These are phyloP conservation scores for Neodiprion fabricii DNA, from an alignment of 1,140 invertebrate species.

Conservation along the genomic window DNA sequence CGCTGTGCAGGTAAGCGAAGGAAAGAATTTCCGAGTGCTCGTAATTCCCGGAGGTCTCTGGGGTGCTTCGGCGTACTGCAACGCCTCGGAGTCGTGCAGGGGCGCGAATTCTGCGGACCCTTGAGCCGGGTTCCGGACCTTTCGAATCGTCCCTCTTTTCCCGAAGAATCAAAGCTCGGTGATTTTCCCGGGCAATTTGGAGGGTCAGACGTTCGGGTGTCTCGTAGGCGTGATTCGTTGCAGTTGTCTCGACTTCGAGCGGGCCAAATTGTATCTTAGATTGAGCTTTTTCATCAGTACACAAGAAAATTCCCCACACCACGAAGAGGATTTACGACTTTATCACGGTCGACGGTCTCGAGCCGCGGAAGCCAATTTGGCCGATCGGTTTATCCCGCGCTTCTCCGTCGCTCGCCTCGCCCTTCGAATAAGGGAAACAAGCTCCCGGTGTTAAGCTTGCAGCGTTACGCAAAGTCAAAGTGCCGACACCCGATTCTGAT, in stretches of 20 bases:
- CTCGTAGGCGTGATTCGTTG: not conserved
- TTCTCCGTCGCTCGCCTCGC: not conserved
- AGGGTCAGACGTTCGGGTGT: not conserved
- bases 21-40: too few relatives aligned
- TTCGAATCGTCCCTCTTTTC: too few relatives aligned
- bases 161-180: too few relatives aligned
- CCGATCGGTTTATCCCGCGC: slow-evolving; percentile 2
- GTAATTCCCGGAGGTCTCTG: too few relatives aligned
- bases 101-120: too few relatives aligned
- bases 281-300: not conserved
- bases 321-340: not conserved
- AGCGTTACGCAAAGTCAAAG: too few relatives aligned
- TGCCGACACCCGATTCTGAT: not conserved
- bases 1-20: too few relatives aligned
- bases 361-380: not conserved
- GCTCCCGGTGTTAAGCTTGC: not conserved
- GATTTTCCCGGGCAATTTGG: not conserved
- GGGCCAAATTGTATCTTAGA: not conserved
- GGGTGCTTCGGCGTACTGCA: too few relatives aligned
- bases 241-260: too few relatives aligned
- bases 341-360: not conserved
- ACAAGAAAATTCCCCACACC: not conserved
- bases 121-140: too few relatives aligned
- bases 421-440: not conserved
- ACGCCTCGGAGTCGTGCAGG: too few relatives aligned